Evolutionary conservation across 92 coral and sea anemone species (phyloP).

Genomic region (Zoanthus sansibaricus): DNA sequence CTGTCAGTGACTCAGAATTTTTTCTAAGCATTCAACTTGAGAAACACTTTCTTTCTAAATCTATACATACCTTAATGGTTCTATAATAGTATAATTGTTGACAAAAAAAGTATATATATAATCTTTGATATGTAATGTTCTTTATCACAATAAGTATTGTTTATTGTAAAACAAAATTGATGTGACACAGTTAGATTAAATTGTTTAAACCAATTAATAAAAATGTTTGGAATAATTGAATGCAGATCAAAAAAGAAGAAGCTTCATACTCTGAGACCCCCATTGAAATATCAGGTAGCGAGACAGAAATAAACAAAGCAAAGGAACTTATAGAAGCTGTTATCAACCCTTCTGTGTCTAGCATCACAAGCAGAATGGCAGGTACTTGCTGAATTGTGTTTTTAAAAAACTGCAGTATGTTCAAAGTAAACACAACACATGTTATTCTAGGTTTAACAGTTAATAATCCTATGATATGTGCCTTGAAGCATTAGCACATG

Average conservation of each 20-base stretch:
- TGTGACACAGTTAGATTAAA: neutral
- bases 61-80: no score
- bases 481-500: no score
- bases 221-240: neutral
- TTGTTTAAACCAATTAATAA: neutral
- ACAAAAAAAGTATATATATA: no score
- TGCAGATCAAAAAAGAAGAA: slow-evolving; percentile 83
- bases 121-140: no score
- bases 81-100: no score
- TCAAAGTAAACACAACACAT: no score
- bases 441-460: no score
- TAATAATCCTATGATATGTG: no score
- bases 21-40: no score
- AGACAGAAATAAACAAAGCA: slow-evolving; percentile 74
- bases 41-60: no score
- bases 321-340: slow-evolving; percentile 84
- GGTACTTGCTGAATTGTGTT: slow-evolving; percentile 9
- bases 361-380: slow-evolving; percentile 50
- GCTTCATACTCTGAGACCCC: slow-evolving; percentile 84
- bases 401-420: neutral
- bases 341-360: slow-evolving; percentile 58
- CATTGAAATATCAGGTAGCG: slow-evolving; percentile 84
- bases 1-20: no score
- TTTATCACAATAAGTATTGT: no score
- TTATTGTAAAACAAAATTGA: neutral